Evolutionary conservation across 2,113 vertebrate species (phyloP).

Genomic region (Podarcis raffonei): DNA sequence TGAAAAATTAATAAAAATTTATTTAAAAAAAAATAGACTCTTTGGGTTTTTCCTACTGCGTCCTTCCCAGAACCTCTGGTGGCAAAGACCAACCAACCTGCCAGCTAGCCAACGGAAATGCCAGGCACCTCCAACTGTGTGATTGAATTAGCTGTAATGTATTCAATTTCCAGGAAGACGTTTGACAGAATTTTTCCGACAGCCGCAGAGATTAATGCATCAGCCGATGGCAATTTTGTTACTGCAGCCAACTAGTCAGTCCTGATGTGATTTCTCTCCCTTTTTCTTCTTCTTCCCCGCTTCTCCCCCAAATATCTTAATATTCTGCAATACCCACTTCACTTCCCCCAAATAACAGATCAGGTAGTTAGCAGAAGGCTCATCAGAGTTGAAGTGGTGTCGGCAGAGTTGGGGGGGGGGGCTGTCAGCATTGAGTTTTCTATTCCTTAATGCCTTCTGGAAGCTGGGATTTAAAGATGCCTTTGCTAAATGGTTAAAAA

Average conservation of each 20-base stretch:
- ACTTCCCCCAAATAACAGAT: background rate
- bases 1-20: too few species aligned
- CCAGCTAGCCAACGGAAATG: background rate
- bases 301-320: background rate
- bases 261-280: conserved; percentile 12
- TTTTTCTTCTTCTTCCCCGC: background rate
- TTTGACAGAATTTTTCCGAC: conserved; percentile 35
- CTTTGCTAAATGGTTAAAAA: conserved; percentile 41
- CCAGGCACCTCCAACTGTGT: conserved; percentile 36
- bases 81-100: background rate
- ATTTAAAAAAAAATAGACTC: too few species aligned
- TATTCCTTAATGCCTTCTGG: conserved; percentile 7
- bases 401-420: rapidly evolving
- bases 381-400: background rate
- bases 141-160: conserved; percentile 43
- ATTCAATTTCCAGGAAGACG: conserved; percentile 30
- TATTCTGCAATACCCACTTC: conserved; percentile 18
- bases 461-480: conserved; percentile 6
- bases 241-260: conserved; percentile 32
- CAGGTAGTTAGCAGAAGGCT: conserved; percentile 12
- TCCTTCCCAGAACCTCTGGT: conserved; percentile 24
- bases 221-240: background rate
- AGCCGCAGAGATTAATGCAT: conserved; percentile 19
- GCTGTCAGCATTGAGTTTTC: background rate
- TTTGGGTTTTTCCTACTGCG: conserved; percentile 7